phyloP scores from a whole-genome alignment of 2,797 vertebrate species.

The Microtus californicus region DNA sequence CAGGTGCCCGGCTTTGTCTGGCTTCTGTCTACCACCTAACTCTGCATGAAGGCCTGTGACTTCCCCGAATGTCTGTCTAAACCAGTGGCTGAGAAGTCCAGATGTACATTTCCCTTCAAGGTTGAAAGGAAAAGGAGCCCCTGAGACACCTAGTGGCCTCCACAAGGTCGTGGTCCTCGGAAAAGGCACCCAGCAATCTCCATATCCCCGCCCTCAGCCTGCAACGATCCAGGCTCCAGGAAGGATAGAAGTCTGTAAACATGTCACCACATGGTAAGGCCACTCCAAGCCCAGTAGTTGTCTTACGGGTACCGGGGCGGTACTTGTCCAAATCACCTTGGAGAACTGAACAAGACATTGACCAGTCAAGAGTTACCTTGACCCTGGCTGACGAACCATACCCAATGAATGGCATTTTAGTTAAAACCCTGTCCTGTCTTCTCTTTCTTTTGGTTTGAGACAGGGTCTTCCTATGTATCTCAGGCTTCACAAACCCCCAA shows the following conservation, averaged over 20 bases:
- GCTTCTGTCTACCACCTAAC: not conserved
- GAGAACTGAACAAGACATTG: not conserved
- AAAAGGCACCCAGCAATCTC: not conserved
- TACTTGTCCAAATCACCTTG: not conserved
- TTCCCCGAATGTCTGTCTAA: not conserved
- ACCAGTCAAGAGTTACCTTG: not conserved
- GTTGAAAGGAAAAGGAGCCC: not conserved
- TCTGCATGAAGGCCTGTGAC: not conserved
- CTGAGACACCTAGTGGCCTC: not conserved
- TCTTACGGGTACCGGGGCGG: not conserved
- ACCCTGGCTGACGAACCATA: not conserved
- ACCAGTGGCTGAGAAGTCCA: not conserved
- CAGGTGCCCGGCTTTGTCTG: not conserved
- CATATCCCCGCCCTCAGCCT: not conserved
- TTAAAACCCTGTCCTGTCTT: not conserved
- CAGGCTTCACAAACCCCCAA: not conserved
- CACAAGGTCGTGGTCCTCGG: not conserved
- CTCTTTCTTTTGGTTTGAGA: not conserved
- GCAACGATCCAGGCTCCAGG: not conserved
- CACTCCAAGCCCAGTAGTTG: not conserved
- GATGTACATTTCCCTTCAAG: not conserved
- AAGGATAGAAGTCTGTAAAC: not conserved
- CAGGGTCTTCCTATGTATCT: not conserved
- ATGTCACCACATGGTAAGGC: not conserved
- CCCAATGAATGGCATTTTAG: not conserved